Percentiles rank a stretch among this genome's conserved stretches.
Evolutionary conservation across 2,888 invertebrate genomes (phyloP).

Genomic region (Plagiodera versicolora): DNA sequence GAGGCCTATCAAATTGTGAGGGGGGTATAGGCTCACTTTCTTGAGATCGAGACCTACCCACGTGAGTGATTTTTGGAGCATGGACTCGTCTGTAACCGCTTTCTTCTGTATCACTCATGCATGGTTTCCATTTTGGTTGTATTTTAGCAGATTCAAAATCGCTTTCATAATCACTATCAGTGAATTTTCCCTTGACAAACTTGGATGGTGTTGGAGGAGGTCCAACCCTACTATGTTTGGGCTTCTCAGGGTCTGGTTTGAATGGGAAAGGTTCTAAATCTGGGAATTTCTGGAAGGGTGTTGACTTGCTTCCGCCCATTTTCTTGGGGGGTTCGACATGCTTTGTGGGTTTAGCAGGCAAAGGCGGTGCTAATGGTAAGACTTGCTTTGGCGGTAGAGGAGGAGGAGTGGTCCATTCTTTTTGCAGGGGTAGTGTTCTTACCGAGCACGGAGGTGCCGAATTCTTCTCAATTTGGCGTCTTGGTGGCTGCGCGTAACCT

Average conservation of each 20-base stretch:
- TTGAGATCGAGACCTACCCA: slow-evolving; percentile 60
- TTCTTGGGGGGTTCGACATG: slow-evolving; percentile 43
- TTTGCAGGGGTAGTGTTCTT: slow-evolving; percentile 58
- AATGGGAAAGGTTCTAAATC: slow-evolving; percentile 58
- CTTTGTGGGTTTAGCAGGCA: slow-evolving; percentile 48
- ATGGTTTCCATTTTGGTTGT: slow-evolving; percentile 62
- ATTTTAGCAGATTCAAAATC: slow-evolving; percentile 59
- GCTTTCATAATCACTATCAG: slow-evolving; percentile 71
- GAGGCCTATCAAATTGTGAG: slow-evolving; percentile 60
- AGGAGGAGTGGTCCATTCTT: slow-evolving; percentile 50
- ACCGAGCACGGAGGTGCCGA: slow-evolving; percentile 59
- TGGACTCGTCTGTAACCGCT: slow-evolving; percentile 60
- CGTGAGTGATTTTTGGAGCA: slow-evolving; percentile 55
- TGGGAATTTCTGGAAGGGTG: slow-evolving; percentile 54
- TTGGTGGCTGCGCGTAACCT: slow-evolving; percentile 60
- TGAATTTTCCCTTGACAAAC: slow-evolving; percentile 60
- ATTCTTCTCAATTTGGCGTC: slow-evolving; percentile 59
- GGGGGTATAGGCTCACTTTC: slow-evolving; percentile 61
- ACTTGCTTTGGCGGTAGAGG: slow-evolving; percentile 54
- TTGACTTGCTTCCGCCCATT: slow-evolving; percentile 37
- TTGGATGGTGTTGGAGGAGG: slow-evolving; percentile 63
- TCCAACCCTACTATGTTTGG: slow-evolving; percentile 50
- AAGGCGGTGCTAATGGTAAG: slow-evolving; percentile 53
- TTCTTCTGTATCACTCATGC: slow-evolving; percentile 67
- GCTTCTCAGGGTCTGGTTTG: slow-evolving; percentile 55